A percentile compares a stretch with the other conserved stretches of the same genome.
These are phyloP conservation scores for Acrossocheilus wenchowensis DNA, from an alignment of 2,797 vertebrate genomes.

Conservation along the genomic window DNA sequence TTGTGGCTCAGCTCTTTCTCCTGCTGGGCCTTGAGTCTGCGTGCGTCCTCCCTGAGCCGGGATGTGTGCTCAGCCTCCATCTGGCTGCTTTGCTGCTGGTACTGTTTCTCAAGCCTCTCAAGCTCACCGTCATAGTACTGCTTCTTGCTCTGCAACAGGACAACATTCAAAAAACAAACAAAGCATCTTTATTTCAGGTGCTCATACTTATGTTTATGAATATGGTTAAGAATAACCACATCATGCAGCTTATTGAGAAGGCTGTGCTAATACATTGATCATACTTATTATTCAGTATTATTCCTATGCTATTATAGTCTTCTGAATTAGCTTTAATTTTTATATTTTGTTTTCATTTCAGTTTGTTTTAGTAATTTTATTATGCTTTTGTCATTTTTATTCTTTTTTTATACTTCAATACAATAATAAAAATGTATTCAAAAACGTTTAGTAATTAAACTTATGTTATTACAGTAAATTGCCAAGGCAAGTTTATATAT, in stretches of 20 bases:
- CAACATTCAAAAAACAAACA: neutral
- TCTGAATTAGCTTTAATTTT: neutral
- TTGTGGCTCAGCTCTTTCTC: conserved; percentile 67
- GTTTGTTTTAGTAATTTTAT: neutral
- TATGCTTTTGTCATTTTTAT: neutral
- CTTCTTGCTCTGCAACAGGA: conserved; percentile 73
- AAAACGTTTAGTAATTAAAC: neutral
- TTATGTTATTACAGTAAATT: too few relatives aligned
- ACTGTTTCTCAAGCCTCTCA: conserved; percentile 69
- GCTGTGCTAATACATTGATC: neutral
- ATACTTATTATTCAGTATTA: neutral
- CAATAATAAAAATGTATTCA: too few relatives aligned
- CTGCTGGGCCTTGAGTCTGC: conserved; percentile 74
- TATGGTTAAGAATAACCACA: neutral
- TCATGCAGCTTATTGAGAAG: neutral
- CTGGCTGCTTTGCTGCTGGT: conserved; percentile 65
- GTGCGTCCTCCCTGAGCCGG: conserved; percentile 71
- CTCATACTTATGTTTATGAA: too few relatives aligned
- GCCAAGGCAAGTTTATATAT: neutral
- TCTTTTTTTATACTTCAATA: neutral
- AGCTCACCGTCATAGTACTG: conserved; percentile 76
- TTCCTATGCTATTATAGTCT: neutral
- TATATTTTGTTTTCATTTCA: neutral
- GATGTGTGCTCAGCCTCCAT: conserved; percentile 70
- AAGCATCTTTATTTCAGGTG: neutral